These are phyloP conservation scores for Rhyzopertha dominica DNA, from an alignment of 1,140 invertebrate genomes.

Conservation along the genomic window DNA sequence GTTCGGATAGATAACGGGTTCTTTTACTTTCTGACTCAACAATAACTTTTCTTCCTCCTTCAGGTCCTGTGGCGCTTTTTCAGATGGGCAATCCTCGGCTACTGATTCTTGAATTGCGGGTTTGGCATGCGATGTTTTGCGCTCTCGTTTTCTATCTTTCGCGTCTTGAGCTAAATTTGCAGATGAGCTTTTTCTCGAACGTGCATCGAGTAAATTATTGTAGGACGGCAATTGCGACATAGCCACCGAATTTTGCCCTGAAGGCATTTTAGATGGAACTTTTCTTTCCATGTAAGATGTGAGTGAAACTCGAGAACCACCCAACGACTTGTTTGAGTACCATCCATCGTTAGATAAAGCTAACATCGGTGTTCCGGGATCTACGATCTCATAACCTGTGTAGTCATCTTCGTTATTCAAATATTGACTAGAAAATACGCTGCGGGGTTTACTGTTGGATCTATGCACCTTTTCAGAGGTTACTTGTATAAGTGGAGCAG, in stretches of 20 bases:
- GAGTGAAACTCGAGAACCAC: conserved; percentile 45
- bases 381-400: conserved; percentile 60
- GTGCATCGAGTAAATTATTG: conserved; percentile 12
- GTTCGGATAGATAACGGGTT: conserved; percentile 16
- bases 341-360: conserved; percentile 60
- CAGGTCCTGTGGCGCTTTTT: conserved; percentile 49
- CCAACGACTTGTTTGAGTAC: conserved; percentile 50
- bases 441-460: no score
- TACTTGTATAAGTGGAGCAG: no score
- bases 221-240: conserved; percentile 29
- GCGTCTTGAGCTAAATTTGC: conserved; percentile 30
- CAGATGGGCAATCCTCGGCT: conserved; percentile 48
- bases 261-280: conserved; percentile 12
- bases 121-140: conserved; percentile 44
- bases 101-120: conserved; percentile 47
- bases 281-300: conserved; percentile 36
- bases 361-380: conserved; percentile 61
- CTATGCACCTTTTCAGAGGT: no score
- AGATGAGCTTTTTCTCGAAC: conserved; percentile 47
- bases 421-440: conserved; percentile 59
- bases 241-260: conserved; percentile 22
- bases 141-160: conserved; percentile 42
- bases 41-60: conserved; percentile 49
- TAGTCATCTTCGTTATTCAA: conserved; percentile 61
- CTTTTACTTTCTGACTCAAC: conserved; percentile 30